Evolutionary conservation across 2,113 vertebrate genomes (phyloP), one percentile per base, ranked within the genome.

Genomic region (Brachyhypopomus gauderio): DNA sequence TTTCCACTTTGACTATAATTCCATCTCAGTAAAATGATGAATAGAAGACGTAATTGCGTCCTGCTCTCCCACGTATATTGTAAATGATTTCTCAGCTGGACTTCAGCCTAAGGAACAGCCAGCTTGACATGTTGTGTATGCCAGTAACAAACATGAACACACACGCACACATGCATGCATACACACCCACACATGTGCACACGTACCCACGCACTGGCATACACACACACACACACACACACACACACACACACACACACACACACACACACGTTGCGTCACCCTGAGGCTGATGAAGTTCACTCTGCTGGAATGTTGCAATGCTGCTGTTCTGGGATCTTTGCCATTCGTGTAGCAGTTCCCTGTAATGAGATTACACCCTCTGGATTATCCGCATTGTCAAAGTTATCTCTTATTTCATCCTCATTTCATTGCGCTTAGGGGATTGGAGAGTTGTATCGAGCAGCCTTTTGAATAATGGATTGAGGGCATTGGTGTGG

Each of bases 401-500:
- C 82, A 88, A 78, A 88, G 87, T 89, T 90, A 87, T 88, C 91
- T 88, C 86, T 87, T 77, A 83, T 89, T 88, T 85, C 81, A 87
- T 88, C 85, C 85, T 83, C 83, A 81, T 89, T 89, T 75, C 86
- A 80, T 89, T 88, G 85, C 87, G 88, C 90, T 85, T 75, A 76
- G 85, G 88, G 86, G 84, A 90, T 91, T 85, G 88, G 84, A 90
- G 89, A 85, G 86, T 92, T 89, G 90, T 90, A 90, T 89, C 85
- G 83, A 91, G 92, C 90, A 75, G 87, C 82, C 87, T 88, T 80
- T 85, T 93, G 90, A 93, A 92, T 92, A 88, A 92, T 92, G 86
- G 78, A 93, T 93, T 89, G 87, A 82, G 27, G 6, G 48, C 5
- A 6, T 14, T 38, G 12, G 3, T 23, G 14, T 80, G 81, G 85